These are phyloP conservation scores for Tetanocera ferruginea DNA, from an alignment of 2,888 invertebrate genomes.

Conservation along the genomic window DNA sequence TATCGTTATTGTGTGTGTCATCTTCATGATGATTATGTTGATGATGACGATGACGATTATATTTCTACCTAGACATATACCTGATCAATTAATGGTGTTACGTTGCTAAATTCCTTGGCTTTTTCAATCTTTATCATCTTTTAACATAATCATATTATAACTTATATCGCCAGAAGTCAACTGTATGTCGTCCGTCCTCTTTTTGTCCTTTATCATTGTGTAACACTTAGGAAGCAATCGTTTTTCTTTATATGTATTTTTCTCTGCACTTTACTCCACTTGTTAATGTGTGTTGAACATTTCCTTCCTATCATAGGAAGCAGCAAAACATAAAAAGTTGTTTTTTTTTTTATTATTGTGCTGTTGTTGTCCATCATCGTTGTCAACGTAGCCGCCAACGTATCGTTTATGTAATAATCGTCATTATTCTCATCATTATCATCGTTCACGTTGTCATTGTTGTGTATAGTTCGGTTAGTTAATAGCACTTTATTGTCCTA, in stretches of 20 bases:
- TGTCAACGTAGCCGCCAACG: not conserved
- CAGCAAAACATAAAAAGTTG: not conserved
- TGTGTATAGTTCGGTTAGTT: no score
- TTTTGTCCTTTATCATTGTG: no score
- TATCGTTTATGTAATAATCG: not conserved
- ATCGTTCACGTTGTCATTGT: not conserved
- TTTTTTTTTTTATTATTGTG: not conserved
- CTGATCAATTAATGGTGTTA: conserved; percentile 16
- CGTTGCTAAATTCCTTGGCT: not conserved
- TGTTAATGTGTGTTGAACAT: no score
- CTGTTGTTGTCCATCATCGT: not conserved
- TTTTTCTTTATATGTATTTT: no score
- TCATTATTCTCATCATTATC: not conserved
- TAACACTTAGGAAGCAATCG: no score
- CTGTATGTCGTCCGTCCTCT: no score
- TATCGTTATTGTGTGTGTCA: not conserved
- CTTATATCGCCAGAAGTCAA: no score
- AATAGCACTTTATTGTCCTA: no score
- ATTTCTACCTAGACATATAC: not conserved
- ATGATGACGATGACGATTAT: no score
- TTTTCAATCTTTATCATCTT: not conserved
- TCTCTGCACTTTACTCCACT: no score
- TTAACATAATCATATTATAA: no score
- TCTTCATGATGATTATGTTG: not conserved
- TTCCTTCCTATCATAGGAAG: not conserved